Evolutionary conservation across 2,113 vertebrate species (phyloP).

Genomic region (Falcunculus frontatus): DNA sequence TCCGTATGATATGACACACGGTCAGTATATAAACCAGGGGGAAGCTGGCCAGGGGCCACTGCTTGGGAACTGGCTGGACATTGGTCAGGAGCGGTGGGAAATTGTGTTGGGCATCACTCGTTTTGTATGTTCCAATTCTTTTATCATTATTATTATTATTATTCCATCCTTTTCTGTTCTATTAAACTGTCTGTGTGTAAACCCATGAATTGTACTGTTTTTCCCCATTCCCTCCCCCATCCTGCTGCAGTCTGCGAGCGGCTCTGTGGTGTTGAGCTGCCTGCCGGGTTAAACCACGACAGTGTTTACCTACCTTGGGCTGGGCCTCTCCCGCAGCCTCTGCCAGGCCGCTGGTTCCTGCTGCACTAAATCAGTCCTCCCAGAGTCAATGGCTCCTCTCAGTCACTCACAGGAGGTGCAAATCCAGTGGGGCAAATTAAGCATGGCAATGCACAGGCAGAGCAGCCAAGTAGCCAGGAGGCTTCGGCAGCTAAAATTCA

Average conservation of each 20-base stretch:
- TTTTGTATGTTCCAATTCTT: background rate
- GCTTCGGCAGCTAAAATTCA: slow-evolving; percentile 31
- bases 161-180: background rate
- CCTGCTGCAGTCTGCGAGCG: fast-evolving
- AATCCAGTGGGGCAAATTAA: slow-evolving; percentile 60
- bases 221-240: background rate
- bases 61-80: background rate
- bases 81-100: background rate
- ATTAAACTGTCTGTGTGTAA: background rate
- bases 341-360: slow-evolving; percentile 60
- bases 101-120: background rate
- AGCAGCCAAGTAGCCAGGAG: background rate
- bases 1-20: background rate
- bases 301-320: slow-evolving; percentile 40
- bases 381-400: slow-evolving; percentile 54
- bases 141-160: background rate
- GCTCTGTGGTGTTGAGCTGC: background rate
- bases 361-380: slow-evolving; percentile 56
- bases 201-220: fast-evolving
- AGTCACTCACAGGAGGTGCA: slow-evolving; percentile 54
- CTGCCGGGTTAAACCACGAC: background rate
- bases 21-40: background rate
- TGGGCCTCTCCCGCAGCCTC: slow-evolving; percentile 47
- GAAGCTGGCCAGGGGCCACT: background rate
- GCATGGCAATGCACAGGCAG: background rate